These are phyloP conservation scores for Manis crassicaudata DNA, from an alignment of 2,797 vertebrate species.

Conservation along the genomic window DNA sequence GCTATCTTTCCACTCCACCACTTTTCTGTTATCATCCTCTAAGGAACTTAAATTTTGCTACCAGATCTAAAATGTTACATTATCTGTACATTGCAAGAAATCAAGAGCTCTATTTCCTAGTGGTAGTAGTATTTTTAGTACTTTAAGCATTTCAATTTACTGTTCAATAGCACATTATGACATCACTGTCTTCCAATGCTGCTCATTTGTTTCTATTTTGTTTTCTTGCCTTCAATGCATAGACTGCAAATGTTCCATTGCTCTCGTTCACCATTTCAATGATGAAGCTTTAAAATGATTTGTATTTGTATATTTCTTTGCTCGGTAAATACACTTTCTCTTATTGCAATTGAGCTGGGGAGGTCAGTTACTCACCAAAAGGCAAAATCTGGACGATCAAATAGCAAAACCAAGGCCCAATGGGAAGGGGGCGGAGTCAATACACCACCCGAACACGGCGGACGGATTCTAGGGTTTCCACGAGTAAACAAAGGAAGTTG, in stretches of 20 bases:
- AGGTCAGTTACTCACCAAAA: background rate
- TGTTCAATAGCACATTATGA: slow-evolving; percentile 62
- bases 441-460: background rate
- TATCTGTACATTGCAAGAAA: slow-evolving; percentile 20
- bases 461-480: background rate
- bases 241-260: background rate
- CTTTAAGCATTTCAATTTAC: background rate
- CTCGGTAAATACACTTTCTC: background rate
- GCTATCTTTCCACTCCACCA: background rate
- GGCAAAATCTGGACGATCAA: background rate
- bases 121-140: background rate
- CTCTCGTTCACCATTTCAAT: background rate
- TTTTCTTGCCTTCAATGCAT: background rate
- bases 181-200: slow-evolving; percentile 54
- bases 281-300: background rate
- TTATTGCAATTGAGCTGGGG: background rate
- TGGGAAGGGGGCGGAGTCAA: background rate
- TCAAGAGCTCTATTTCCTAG: background rate
- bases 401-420: background rate
- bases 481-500: slow-evolving; percentile 67
- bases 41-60: background rate
- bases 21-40: background rate
- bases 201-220: slow-evolving; percentile 7
- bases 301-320: background rate
- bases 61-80: background rate